Base-by-base conservation (phyloP, 2,113 vertebrate species). In the Stigmatopora argus region DNA sequence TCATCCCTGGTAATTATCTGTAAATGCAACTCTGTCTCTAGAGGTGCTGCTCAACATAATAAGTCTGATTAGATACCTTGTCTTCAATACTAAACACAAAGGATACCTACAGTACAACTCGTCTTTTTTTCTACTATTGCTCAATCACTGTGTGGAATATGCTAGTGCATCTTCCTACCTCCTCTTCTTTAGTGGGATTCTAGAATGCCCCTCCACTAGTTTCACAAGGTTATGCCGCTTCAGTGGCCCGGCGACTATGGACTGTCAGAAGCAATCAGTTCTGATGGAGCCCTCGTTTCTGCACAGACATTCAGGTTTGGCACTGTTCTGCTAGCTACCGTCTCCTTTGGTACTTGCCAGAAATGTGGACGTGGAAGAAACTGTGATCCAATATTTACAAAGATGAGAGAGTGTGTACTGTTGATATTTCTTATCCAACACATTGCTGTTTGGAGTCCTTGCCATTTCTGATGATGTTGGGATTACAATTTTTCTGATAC, bases 211-310 rank as follows among this genome's bases (percentile, higher is more conserved):
- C 53, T 85, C 80, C 87, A 81, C 84, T 82, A 77, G 81, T 81
- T 83, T 79, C 85, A 87, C 86, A 87, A 89, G 86, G 87, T 88
- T 86, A 85, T 78, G 85, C 83, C 80, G 81, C 86, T 87, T 83
- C 84, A 88, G 79, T 83, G 84, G 86, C 79, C 81, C 65, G 66
- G 82, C 76, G 75, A 88, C 87, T 86, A 84, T 83, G 85, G 86
- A 85, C 88, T 89, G 86, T 89, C 84, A 86, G 83, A 85, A 85
- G 77, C 79, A 82, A 89, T 89, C 83, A 86, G 69, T 75, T 81
- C 75, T 84, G 82, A 87, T 84, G 82, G 85, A 88, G 83, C 76
- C 83, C 82, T 80, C 79, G 82, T 88, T 87, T 79, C 72, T 82
- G 78, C 78, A 84, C 80, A 83, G 85, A 88, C 78, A 82, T 82